Evolutionary conservation across 2,113 vertebrate species (phyloP), one percentile per base, ranked within the genome.

Genomic region (Catharus fuscescens): DNA sequence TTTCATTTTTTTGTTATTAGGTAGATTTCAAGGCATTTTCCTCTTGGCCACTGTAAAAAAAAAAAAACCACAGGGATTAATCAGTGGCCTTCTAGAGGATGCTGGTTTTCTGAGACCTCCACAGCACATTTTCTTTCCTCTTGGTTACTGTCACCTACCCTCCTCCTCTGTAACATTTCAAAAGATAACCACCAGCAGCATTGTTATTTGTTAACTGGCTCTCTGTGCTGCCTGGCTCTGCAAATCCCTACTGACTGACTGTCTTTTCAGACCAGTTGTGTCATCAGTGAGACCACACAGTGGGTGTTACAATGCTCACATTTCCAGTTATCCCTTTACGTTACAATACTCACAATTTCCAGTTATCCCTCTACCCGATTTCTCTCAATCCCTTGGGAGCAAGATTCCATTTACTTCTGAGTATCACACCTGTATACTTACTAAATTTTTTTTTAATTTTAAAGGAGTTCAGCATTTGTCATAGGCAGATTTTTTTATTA

Each of bases 21-120:
- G 69, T 64, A 88, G 60, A 93, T 92, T 92, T 96, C 67, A 73
- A 61, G 32, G 28, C 18, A 62, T 66, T 84, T 83, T 78, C n/a
- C 52, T 91, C 67, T 71, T 66, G 54, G 32, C 34, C 8, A 14
- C 5, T 57, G 6, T 1, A 9, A 20, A 42, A 61, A 67, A 64
- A 36, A 76, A 59, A 64, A 28, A 36, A 36, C 7, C 5, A 60
- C 12, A 29, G 9, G 11, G 6, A 61, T 36, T 71, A 38, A 70
- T 38, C 53, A 40, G 0, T 14, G 4, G 74, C 42, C 18, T 86
- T 86, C 56, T 25, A 29, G 8, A 77, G 13, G 26, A 80, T 14
- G 28, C 18, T 38, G 47, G 23, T 66, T 66, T 57, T 40, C 14
- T 20, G 36, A 66, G 42, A 77, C 8, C 13, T 16, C 47, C 42